These are phyloP conservation scores for Halcyon badia DNA, from an alignment of 2,797 vertebrate genomes.

Conservation along the genomic window DNA sequence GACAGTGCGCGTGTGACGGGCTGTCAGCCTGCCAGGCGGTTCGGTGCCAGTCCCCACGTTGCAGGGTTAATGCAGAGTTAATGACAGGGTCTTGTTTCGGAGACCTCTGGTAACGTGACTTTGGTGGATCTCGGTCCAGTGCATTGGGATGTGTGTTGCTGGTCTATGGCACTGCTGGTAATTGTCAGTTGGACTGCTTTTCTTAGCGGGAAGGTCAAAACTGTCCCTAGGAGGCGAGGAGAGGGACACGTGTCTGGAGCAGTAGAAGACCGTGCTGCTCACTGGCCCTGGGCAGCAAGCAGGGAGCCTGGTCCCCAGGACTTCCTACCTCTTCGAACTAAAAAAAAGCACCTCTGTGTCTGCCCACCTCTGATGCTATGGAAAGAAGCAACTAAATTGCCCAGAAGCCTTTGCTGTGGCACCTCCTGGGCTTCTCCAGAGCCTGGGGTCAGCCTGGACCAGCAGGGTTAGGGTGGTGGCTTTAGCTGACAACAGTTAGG, in stretches of 20 bases:
- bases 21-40: neutral
- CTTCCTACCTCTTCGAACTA: neutral
- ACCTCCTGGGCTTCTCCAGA: neutral
- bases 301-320: neutral
- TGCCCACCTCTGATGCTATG: neutral
- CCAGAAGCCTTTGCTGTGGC: neutral
- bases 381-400: neutral
- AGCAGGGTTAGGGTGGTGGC: neutral
- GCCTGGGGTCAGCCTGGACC: neutral
- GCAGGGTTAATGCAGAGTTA: neutral
- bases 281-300: rapidly evolving
- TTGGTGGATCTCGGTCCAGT: neutral
- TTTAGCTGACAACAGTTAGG: neutral
- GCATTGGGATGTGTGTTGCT: neutral
- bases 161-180: neutral
- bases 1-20: neutral
- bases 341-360: neutral
- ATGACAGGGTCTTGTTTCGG: neutral
- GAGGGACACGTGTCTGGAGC: neutral
- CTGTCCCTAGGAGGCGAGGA: neutral
- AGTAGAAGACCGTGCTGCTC: neutral
- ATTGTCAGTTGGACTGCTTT: neutral
- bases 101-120: neutral
- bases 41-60: rapidly evolving
- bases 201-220: neutral